phyloP scores from a whole-genome alignment of 2,888 invertebrate genomes.

The Cantharis rufa region DNA sequence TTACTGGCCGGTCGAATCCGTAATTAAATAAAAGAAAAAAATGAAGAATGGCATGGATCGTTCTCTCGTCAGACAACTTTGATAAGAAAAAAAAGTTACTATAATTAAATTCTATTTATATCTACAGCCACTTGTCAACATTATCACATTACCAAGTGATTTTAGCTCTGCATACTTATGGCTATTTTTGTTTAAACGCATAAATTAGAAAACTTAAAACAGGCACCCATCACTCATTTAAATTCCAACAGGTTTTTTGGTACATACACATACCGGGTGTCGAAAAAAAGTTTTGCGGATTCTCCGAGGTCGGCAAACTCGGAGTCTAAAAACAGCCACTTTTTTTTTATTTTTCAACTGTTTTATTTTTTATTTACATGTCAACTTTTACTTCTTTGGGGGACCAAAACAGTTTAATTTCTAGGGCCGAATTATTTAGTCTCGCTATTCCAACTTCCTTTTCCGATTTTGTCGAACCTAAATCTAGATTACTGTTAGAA shows the following conservation, averaged over 20 bases:
- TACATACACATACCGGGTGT: neutral
- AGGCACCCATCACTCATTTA: neutral
- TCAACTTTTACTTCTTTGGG: slow-evolving; percentile 64
- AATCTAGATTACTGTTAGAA: no score
- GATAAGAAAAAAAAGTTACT: neutral
- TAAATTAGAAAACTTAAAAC: neutral
- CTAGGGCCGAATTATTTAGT: no score
- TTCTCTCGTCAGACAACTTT: neutral
- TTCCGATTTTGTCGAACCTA: no score
- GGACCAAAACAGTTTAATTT: slow-evolving; percentile 61
- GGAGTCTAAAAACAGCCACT: neutral
- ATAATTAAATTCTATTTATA: slow-evolving; percentile 1
- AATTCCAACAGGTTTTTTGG: neutral
- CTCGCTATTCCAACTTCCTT: no score
- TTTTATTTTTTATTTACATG: neutral
- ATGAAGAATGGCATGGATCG: neutral
- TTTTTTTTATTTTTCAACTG: neutral
- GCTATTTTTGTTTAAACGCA: neutral
- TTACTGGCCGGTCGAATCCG: slow-evolving; percentile 2
- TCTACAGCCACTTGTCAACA: neutral
- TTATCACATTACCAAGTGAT: neutral
- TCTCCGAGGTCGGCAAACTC: neutral
- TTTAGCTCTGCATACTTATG: neutral
- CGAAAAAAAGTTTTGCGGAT: neutral
- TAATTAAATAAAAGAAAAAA: slow-evolving; percentile 7